phyloP scores from a whole-genome alignment of 2,113 vertebrate species.

The Stomatorhinus ivindoensis region DNA sequence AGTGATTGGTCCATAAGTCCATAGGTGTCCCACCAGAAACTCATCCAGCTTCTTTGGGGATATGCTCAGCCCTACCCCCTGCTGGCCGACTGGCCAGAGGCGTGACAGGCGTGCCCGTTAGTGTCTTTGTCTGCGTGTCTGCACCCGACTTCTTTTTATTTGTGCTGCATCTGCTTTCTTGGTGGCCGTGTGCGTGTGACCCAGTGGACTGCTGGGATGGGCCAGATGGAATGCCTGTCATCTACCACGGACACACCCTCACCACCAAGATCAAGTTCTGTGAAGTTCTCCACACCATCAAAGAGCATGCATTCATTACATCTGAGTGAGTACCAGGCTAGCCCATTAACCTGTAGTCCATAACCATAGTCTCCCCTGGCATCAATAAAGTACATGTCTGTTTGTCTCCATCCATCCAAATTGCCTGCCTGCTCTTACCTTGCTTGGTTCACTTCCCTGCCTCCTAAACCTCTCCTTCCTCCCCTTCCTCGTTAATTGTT shows the following conservation, averaged over 20 bases:
- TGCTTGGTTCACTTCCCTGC: not conserved
- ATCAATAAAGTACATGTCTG: not conserved
- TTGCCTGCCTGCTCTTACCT: not conserved
- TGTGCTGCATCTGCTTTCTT: not conserved
- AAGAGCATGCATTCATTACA: slow-evolving; percentile 93
- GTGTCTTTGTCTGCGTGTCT: not conserved
- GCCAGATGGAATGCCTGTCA: slow-evolving; percentile 92
- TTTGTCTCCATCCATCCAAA: not conserved
- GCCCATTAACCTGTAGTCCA: not conserved
- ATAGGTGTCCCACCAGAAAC: not conserved
- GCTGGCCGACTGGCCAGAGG: not conserved
- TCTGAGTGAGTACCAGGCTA: slow-evolving; percentile 74
- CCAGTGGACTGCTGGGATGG: slow-evolving; percentile 99
- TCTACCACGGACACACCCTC: slow-evolving; percentile 96
- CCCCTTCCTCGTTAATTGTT: not conserved
- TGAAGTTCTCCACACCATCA: slow-evolving; percentile 89
- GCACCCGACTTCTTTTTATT: not conserved
- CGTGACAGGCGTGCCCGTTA: not conserved
- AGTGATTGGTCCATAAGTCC: not conserved
- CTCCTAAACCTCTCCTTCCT: not conserved
- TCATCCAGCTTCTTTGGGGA: not conserved
- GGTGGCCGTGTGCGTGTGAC: slow-evolving; percentile 24
- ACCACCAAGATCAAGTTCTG: slow-evolving; percentile 97
- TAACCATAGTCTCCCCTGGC: not conserved
- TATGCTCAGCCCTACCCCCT: not conserved